Evolutionary conservation across 2,797 vertebrate genomes (phyloP).

Genomic region (Coccyzus lansbergi): DNA sequence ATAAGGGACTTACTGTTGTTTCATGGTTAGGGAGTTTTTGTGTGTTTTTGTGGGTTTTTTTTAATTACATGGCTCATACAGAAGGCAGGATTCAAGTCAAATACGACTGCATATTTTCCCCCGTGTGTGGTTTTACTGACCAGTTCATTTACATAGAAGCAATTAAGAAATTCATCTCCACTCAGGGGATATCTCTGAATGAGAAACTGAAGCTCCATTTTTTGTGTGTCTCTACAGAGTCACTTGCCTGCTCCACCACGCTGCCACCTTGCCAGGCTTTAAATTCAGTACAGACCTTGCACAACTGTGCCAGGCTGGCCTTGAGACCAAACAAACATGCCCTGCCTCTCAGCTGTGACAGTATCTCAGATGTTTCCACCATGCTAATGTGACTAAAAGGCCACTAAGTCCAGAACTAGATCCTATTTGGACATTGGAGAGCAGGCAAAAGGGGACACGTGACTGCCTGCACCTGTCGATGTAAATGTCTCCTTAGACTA

Average conservation of each 20-base stretch:
- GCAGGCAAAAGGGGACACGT: not conserved
- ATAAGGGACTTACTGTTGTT: not conserved
- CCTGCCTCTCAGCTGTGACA: conserved; percentile 32
- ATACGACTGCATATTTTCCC: not conserved
- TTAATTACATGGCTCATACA: not conserved
- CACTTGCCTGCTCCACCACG: not conserved
- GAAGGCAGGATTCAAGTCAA: not conserved
- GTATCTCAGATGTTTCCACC: not conserved
- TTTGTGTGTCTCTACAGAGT: not conserved
- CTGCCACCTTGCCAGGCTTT: not conserved
- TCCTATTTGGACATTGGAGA: not conserved
- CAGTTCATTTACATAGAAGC: not conserved
- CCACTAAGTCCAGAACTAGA: not conserved
- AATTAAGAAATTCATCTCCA: not conserved
- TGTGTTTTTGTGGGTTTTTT: not conserved
- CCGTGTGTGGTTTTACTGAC: not conserved
- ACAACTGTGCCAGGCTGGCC: not conserved
- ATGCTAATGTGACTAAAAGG: not conserved
- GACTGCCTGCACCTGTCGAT: conserved; percentile 27
- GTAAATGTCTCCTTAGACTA: not conserved
- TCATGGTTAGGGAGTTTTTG: too few relatives aligned
- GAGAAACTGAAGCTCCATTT: not conserved
- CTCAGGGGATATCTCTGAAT: not conserved
- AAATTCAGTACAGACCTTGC: not conserved
- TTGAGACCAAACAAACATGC: not conserved